Evolutionary conservation across 2,797 vertebrate species (phyloP), one percentile per base, ranked within the genome.

Genomic region (Crocodylus rhombifer): DNA sequence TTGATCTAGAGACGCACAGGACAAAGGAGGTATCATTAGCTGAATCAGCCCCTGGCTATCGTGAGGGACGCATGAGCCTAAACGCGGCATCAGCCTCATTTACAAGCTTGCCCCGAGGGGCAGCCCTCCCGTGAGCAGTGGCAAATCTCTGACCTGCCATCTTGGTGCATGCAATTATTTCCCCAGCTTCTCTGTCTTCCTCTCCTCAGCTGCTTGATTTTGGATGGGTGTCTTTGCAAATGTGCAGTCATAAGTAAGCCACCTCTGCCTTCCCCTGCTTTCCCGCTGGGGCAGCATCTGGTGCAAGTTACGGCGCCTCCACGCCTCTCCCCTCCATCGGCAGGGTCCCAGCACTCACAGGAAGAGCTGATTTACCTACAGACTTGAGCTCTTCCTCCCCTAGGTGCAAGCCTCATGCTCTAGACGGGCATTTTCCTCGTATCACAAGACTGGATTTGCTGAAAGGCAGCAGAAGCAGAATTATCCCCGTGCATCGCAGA

Each of bases 11-110:
- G 93, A 94, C 95, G 86, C 79, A 73, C 42, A 75, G 89, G 93
- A 94, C 92, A 96, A 95, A 93, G 92, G 86, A 91, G 80, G 79
- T 94, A 75, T 69, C 93, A 92, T 96, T 97, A 94, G 90, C 90
- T 65, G 89, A 92, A 87, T 96, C 92, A 91, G 82, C 84, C 87
- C 83, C 71, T 95, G 87, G 77, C 92, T 96, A 92, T 91, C 94
- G 79, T 61, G 78, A 56, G 69, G 61, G 88, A 94, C 56, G 42
- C 86, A 57, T 93, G 88, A 97, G 96, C 95, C 86, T 95, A 92
- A 96, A 77, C 63, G 92, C 64, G 28, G 2, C 76, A 60, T 58
- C 87, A 92, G 69, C 85, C 74, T 91, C 77, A 71, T 86, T 69
- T 77, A 77, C 63, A 73, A 90, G 77, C 69, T 36, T 89, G 30